Base-by-base conservation (phyloP, 2,888 invertebrate genomes). In the Timandra comae region DNA sequence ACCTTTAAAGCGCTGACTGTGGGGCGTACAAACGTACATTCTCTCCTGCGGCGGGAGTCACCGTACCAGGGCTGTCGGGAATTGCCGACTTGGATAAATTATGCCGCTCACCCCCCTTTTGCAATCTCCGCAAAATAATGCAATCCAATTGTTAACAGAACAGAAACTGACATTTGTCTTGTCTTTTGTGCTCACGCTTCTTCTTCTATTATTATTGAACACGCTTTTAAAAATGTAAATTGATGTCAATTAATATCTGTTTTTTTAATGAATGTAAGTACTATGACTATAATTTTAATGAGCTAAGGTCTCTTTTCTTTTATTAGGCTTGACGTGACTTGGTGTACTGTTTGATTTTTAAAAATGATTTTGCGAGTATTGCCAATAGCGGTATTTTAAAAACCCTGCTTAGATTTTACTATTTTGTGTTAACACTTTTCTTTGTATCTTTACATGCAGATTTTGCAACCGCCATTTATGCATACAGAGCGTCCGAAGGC, bases 1-100 rank as follows among this genome's bases (percentile, higher is more conserved):
- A 70, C 75, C 78, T 76, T 62, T 70, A 77, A 79, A 80, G 74
- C 79, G 81, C 81, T 79, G 79, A 79, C 79, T 70, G 62, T 58
- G 65, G 63, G 63, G 69, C 71, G 72, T 60, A n/a, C n/a, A n/a
- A n/a, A n/a, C n/a, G n/a, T n/a, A 72, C 77, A 72, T 79, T 76
- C 75, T 67, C 68, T 71, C 68, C 62, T 68, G 67, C 62, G 66
- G 67, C 63, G 22, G 64, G 58, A 70, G 68, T 68, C 69, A 69
- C 67, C 59, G 62, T 60, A 62, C 64, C 71, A 73, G 74, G 73
- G 77, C 68, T 79, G 81, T 75, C 76, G 72, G 70, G 71, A 74
- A 78, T 69, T 71, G 76, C 76, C 64, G 70, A 71, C 59, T 70
- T 65, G 72, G 73, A 72, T 78, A 78, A 79, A 79, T 80, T 77